Evolutionary conservation across 2,113 vertebrate species (phyloP).

Genomic region (Promerops cafer): DNA sequence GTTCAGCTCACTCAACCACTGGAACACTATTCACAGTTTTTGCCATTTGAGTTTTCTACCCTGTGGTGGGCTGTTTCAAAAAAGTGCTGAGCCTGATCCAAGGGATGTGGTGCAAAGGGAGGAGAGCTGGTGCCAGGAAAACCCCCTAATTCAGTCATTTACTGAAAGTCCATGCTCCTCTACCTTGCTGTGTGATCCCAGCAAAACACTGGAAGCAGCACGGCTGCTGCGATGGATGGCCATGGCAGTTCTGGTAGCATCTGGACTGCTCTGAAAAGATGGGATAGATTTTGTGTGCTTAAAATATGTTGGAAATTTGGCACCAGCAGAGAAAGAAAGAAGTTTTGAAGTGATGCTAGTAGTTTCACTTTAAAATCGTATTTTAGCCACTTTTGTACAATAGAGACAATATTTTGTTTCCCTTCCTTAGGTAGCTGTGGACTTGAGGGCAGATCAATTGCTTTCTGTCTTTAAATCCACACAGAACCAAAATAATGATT

Average conservation of each 20-base stretch:
- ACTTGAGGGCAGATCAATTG: background rate
- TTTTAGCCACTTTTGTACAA: background rate
- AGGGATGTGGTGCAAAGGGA: background rate
- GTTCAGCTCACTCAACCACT: background rate
- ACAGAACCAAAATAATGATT: background rate
- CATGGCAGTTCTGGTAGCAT: background rate
- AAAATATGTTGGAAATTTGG: background rate
- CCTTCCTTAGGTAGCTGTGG: background rate
- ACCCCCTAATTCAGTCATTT: background rate
- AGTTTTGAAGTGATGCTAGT: background rate
- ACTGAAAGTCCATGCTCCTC: background rate
- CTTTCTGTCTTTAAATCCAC: background rate
- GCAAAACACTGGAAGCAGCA: background rate
- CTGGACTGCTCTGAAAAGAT: background rate
- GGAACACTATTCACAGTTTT: background rate
- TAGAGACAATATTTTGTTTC: background rate
- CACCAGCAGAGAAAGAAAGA: background rate
- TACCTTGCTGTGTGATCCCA: background rate
- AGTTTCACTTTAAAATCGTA: background rate
- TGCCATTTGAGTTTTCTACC: background rate
- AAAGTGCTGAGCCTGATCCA: background rate
- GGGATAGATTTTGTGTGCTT: background rate
- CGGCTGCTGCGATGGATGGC: background rate
- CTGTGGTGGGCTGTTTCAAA: background rate
- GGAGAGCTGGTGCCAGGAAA: background rate